These are phyloP conservation scores for Beris morrisii DNA, from an alignment of 2,888 invertebrate species.

Conservation along the genomic window DNA sequence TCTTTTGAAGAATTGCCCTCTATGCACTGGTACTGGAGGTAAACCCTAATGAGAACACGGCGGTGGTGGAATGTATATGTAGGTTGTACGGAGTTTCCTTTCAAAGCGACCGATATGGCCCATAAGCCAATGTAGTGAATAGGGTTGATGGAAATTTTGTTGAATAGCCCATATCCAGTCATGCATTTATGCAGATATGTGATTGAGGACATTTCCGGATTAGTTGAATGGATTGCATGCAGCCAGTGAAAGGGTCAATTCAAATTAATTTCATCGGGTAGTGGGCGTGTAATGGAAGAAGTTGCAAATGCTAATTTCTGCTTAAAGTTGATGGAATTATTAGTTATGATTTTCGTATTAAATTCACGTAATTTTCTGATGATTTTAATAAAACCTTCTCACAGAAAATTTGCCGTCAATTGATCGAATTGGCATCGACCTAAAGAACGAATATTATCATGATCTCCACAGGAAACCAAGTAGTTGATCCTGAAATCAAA, in stretches of 20 bases:
- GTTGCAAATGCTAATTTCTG: no score
- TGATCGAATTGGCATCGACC: no score
- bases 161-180: slow-evolving; percentile 7
- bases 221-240: neutral
- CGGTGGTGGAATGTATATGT: neutral
- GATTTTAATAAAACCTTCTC: no score
- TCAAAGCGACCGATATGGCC: slow-evolving; percentile 8
- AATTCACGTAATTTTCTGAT: no score
- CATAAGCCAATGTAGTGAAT: slow-evolving; percentile 7
- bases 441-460: no score
- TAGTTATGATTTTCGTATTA: no score
- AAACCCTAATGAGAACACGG: no score
- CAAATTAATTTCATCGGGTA: neutral
- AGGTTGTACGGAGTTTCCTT: slow-evolving; percentile 23
- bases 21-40: slow-evolving; percentile 6
- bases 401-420: no score
- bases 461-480: no score
- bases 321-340: no score
- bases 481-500: no score
- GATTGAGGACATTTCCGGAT: slow-evolving; percentile 19
- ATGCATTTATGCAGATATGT: slow-evolving; percentile 17
- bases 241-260: slow-evolving; percentile 13
- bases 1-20: slow-evolving; percentile 15
- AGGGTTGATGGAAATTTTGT: slow-evolving; percentile 9
- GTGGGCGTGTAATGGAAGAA: neutral